Conservation (phyloP, 2,113 vertebrate species). For the Otolemur garnettii region DNA sequence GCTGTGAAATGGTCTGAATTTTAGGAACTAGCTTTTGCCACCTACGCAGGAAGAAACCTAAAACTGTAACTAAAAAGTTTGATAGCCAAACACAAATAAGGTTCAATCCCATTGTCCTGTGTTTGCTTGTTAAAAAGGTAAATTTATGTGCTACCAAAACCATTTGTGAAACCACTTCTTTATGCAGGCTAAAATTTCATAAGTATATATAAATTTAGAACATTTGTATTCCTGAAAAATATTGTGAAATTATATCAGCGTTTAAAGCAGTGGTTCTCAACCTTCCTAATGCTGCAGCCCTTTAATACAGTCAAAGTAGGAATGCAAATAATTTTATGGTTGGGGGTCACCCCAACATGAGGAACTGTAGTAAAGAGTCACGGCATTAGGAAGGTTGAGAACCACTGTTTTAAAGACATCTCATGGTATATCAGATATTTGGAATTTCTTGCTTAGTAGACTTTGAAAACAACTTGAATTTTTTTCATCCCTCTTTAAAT, state of each 20-base stretch:
- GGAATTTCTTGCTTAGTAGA: not conserved
- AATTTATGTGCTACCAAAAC: not conserved
- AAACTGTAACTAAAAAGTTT: not conserved
- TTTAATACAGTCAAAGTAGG: too few relatives aligned
- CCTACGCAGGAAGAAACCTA: not conserved
- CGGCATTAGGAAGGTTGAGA: too few relatives aligned
- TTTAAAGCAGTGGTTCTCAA: not conserved
- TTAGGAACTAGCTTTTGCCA: not conserved
- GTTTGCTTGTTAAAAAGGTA: not conserved
- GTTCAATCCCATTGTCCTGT: not conserved
- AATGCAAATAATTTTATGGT: too few relatives aligned
- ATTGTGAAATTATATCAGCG: not conserved
- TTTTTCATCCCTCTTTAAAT: conserved; percentile 62
- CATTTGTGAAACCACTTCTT: conserved; percentile 15
- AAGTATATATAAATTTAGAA: conserved; percentile 3
- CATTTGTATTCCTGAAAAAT: not conserved
- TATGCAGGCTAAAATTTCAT: conserved; percentile 14
- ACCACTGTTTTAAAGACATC: too few relatives aligned
- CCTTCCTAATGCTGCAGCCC: too few relatives aligned
- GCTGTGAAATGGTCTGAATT: conserved; percentile 8
- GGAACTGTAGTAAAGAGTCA: too few relatives aligned
- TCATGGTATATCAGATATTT: not conserved
- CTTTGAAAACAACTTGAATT: conserved; percentile 37
- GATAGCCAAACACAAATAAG: not conserved
- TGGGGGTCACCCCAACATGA: too few relatives aligned